phyloP scores from a whole-genome alignment of 1,140 invertebrate species.

The Heliconius melpomene region DNA sequence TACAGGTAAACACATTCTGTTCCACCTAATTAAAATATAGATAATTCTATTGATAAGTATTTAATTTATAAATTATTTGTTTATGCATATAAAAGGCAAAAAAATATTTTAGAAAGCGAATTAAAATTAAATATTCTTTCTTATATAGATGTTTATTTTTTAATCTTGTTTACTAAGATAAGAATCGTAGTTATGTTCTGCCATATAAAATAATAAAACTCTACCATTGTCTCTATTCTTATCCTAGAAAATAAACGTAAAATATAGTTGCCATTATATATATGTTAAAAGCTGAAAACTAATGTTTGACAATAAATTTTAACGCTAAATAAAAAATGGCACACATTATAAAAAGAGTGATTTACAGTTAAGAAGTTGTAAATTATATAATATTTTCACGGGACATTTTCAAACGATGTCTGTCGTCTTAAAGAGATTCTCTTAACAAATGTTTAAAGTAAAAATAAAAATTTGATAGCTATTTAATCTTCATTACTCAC shows the following conservation, averaged over 20 bases:
- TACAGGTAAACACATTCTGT: neutral
- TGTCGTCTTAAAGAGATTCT: conserved; percentile 8
- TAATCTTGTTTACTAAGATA: too few species aligned
- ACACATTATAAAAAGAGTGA: conserved; percentile 20
- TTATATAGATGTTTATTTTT: too few species aligned
- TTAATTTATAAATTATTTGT: neutral
- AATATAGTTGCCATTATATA: neutral
- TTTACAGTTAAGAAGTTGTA: conserved; percentile 22
- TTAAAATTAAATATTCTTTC: too few species aligned
- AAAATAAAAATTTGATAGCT: neutral
- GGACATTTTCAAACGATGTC: conserved; percentile 15
- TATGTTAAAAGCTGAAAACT: neutral
- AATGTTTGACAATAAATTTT: conserved; percentile 13
- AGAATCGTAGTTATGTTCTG: neutral
- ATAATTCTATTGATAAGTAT: conserved; percentile 14
- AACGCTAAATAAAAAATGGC: conserved; percentile 18
- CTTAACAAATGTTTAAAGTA: neutral
- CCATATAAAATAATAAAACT: neutral
- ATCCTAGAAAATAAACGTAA: neutral
- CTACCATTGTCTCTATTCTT: neutral
- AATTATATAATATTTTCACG: conserved; percentile 16
- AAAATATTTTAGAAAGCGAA: too few species aligned
- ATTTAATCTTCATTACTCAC: conserved; percentile 1
- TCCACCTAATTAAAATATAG: conserved; percentile 24
- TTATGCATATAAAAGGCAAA: neutral